Conservation (phyloP, 2,113 vertebrate species). For the Phodopus roborovskii region DNA sequence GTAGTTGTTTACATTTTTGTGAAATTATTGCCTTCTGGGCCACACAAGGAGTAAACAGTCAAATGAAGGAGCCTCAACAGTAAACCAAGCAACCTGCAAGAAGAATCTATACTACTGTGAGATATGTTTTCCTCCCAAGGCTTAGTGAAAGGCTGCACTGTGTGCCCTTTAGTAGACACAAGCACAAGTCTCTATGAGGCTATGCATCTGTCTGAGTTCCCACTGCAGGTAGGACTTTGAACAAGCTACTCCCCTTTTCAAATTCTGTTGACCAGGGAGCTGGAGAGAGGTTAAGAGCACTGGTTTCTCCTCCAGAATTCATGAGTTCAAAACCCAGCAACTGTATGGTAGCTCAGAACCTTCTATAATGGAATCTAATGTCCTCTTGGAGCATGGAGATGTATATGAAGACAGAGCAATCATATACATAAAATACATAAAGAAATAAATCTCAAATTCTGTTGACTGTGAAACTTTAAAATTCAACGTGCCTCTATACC, state of each 20-base stretch:
- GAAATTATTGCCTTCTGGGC: conserved; percentile 70
- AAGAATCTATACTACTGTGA: neutral
- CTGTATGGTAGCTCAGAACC: neutral
- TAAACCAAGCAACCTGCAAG: neutral
- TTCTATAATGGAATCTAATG: neutral
- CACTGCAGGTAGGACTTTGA: neutral
- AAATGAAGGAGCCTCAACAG: conserved; percentile 18
- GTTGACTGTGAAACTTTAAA: neutral
- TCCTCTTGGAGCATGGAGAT: neutral
- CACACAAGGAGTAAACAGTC: conserved; percentile 62
- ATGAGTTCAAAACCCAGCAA: neutral
- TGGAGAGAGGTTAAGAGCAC: neutral
- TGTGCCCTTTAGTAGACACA: neutral
- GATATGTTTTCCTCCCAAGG: neutral
- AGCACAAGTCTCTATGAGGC: neutral
- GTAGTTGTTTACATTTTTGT: conserved; percentile 59
- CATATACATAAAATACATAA: neutral
- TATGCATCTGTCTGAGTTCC: neutral
- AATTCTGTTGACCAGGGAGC: neutral
- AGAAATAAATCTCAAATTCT: neutral
- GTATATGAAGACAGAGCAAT: neutral
- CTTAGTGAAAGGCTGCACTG: neutral
- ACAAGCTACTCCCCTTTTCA: neutral
- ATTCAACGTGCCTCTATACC: neutral
- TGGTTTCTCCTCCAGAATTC: neutral